Evolutionary conservation across 2,113 vertebrate species (phyloP), one percentile per base, ranked within the genome.

Genomic region (Gavialis gangeticus): DNA sequence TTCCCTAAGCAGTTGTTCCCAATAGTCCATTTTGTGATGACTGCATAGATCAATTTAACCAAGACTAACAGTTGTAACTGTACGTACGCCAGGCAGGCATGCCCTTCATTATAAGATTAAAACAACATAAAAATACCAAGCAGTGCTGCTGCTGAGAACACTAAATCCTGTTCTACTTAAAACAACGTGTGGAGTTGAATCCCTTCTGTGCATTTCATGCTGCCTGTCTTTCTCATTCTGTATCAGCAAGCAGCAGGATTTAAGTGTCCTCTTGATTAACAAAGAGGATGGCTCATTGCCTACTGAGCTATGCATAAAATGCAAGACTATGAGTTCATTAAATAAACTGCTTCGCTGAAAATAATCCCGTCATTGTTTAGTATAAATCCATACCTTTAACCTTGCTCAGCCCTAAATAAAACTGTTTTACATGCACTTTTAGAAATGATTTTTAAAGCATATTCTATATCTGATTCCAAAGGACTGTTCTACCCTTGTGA

Each of bases 331-430:
- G 25, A 4, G 27, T 82, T 67, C 37, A 63, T 82, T 46, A 3
- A 11, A 64, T 46, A 46, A 46, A 46, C 46, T 9, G 46, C 46
- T 46, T 46, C 8, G 9, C 25, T 66, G 57, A 88, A 88, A 82
- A 22, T 81, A 59, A 85, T 14, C 6, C 0, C 46, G 58, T 90
- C 4, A 76, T 91, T 85, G 37, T 89, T 76, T 93, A 67, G 78
- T 76, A 46, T 75, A 17, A 75, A 71, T 91, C n/a, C 17, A 75
- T 2, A 5, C 19, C 46, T 91, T 86, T 91, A 63, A 76, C 87
- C 91, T 85, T 93, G 85, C 60, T 83, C 12, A 83, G 78, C 34
- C 88, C 16, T 88, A 85, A 82, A 90, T 92, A 75, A 79, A 66
- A 16, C 56, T 73, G 2, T 4, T 85, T 85, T 67, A 57, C 22